These are phyloP conservation scores for Chaenodraco wilsoni DNA, from an alignment of 2,797 vertebrate genomes.

Conservation along the genomic window DNA sequence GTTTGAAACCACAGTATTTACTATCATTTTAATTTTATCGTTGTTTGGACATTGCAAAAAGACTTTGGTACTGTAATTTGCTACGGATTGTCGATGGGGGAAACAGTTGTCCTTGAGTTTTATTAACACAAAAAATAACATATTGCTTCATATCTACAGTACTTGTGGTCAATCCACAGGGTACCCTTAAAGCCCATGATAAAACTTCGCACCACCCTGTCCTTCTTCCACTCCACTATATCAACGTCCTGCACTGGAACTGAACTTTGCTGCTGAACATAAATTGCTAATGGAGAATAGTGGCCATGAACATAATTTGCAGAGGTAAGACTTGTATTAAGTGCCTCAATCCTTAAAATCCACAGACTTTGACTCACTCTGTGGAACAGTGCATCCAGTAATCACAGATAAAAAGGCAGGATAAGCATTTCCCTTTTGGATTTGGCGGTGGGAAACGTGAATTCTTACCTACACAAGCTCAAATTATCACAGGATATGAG, in stretches of 20 bases:
- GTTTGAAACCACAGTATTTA: background rate
- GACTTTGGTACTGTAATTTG: constrained; percentile 6
- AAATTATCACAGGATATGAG: constrained; percentile 51
- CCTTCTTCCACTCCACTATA: constrained; percentile 9
- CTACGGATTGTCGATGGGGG: background rate
- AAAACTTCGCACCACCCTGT: constrained; percentile 10
- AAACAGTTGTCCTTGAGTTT: background rate
- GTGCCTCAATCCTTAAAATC: constrained; percentile 10
- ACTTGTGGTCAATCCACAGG: constrained; percentile 11
- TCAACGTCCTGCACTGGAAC: constrained; percentile 13
- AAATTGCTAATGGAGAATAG: constrained; percentile 14
- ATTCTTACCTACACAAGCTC: constrained; percentile 26
- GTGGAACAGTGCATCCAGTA: constrained; percentile 45
- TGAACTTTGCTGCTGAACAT: constrained; percentile 32
- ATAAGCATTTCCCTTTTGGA: constrained; percentile 33
- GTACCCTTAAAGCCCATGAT: constrained; percentile 18
- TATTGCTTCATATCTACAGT: background rate
- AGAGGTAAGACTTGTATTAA: constrained; percentile 6
- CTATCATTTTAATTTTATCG: background rate
- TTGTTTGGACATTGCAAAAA: background rate
- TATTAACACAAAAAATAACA: constrained; percentile 12
- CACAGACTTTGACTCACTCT: constrained; percentile 5
- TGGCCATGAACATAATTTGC: constrained; percentile 30
- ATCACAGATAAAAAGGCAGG: constrained; percentile 32
- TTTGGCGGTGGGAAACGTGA: constrained; percentile 14